Evolutionary conservation across 2,888 invertebrate species (phyloP).

Genomic region (Lasioglossum oenotherae): DNA sequence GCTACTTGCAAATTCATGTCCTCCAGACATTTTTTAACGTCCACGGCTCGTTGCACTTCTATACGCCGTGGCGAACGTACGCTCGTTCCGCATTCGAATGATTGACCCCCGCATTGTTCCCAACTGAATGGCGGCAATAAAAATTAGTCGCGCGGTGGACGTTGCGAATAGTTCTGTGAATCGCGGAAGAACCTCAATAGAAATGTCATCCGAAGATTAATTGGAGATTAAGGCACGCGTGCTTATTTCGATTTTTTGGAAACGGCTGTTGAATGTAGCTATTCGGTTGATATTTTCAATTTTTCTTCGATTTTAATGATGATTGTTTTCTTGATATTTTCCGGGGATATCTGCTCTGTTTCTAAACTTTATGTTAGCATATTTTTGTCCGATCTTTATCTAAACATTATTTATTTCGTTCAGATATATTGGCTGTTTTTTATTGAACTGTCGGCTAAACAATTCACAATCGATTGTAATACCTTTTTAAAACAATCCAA

Average conservation of each 20-base stretch:
- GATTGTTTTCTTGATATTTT: not conserved
- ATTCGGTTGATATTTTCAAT: not conserved
- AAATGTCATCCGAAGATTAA: not conserved
- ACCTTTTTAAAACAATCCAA: too few relatives aligned
- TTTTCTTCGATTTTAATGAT: not conserved
- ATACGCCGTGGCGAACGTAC: not conserved
- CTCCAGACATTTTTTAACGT: not conserved
- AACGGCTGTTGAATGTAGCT: not conserved
- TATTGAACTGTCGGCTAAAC: not conserved
- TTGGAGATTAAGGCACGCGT: not conserved
- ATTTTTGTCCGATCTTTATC: too few relatives aligned
- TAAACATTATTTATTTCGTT: not conserved
- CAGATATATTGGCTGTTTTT: not conserved
- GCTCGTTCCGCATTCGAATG: not conserved
- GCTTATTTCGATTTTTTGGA: not conserved
- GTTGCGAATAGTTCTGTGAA: not conserved
- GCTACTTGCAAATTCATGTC: not conserved
- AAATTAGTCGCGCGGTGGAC: slow-evolving; percentile 3
- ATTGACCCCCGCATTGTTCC: not conserved
- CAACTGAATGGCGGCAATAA: slow-evolving; percentile 1
- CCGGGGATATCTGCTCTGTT: not conserved
- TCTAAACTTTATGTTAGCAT: not conserved
- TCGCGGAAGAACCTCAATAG: not conserved
- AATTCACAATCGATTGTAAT: too few relatives aligned
- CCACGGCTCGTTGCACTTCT: not conserved